Base-by-base conservation (phyloP, 2,888 invertebrate genomes). In the Cremastinae sp. region DNA sequence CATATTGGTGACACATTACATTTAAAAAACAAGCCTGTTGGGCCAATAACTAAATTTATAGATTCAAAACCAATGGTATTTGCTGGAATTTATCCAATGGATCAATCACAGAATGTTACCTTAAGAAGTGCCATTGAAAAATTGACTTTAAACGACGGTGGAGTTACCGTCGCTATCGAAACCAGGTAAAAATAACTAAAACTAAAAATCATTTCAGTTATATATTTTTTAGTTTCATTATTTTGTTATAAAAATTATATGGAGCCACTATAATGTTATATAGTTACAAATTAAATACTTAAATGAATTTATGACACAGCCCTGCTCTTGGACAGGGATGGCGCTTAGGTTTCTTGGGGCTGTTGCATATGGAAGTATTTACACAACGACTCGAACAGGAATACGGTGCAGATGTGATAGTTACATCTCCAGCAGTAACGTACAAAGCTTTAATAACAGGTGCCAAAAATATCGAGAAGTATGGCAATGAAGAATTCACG, bases 141-240 rank as follows among this genome's bases (percentile, higher is more conserved):
- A 90, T 91, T 99, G 53, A 93, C 94, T n/a, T 91, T 99, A 45
- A 99, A 98, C 90, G 99, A 99, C 90, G 95, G 96, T 4, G 97
- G 96, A 74, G 98, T 99, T 2, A 92, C 94, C n/a, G 92, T 97
- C 2, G 91, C 91, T 43, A 88, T 93, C 12, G 98, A 98, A 90
- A 93, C 95, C 3, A 97, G 96, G 96, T 96, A 90, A n/a, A n/a
- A n/a, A n/a, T n/a, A n/a, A n/a, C n/a, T n/a, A n/a, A n/a, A n/a
- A n/a, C n/a, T n/a, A n/a, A n/a, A n/a, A n/a, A n/a, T n/a, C n/a
- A n/a, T n/a, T n/a, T n/a, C n/a, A n/a, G n/a, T n/a, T n/a, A n/a
- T n/a, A n/a, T n/a, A n/a, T n/a, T n/a, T n/a, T n/a, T n/a, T n/a
- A n/a, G n/a, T n/a, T n/a, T n/a, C n/a, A 49, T 49, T 28, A 4